Evolutionary conservation across 2,797 vertebrate genomes (phyloP).

Genomic region (Chanos chanos): DNA sequence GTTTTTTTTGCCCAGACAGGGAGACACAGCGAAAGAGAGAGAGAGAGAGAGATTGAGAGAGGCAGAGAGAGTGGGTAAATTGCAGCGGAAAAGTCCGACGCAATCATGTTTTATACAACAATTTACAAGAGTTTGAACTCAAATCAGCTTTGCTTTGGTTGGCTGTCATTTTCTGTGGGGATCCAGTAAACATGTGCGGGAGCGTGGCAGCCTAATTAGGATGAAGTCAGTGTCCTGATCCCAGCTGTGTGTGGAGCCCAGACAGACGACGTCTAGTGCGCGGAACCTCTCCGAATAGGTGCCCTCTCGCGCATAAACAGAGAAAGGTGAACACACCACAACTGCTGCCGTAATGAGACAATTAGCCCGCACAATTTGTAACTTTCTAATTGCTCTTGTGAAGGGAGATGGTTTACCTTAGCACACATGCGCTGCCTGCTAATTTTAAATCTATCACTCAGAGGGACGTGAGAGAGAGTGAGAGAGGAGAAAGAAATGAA

Average conservation of each 20-base stretch:
- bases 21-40: too few species aligned
- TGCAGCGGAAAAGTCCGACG: constrained; percentile 7
- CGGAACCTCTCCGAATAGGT: neutral
- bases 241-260: constrained; percentile 16
- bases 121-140: constrained; percentile 15
- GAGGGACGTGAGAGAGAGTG: neutral
- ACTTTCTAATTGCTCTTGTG: constrained; percentile 13
- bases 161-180: constrained; percentile 11
- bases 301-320: neutral
- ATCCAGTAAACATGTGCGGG: constrained; percentile 24
- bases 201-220: constrained; percentile 13
- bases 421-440: neutral
- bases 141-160: constrained; percentile 6
- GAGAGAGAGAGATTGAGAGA: too few species aligned
- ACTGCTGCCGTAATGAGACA: constrained; percentile 16
- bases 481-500: neutral
- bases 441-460: constrained; percentile 24
- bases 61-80: neutral
- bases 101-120: neutral
- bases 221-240: constrained; percentile 28
- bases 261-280: constrained; percentile 8
- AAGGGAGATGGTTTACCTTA: neutral
- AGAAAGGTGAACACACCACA: neutral
- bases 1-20: too few species aligned
- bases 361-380: constrained; percentile 15